Conservation (phyloP, 2,888 invertebrate species). For the Cryptocephalus primarius region DNA sequence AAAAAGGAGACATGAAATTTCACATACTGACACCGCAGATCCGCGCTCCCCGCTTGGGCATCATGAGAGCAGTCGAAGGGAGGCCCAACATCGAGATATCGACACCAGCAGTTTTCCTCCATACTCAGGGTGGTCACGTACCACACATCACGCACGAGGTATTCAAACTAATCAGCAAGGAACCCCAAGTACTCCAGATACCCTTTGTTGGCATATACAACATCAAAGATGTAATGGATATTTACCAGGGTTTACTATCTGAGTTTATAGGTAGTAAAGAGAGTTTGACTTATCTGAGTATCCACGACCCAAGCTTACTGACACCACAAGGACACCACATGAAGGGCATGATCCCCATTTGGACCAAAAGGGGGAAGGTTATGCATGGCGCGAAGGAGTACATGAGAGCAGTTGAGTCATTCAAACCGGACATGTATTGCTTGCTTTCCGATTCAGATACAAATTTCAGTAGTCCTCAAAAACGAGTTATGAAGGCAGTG, state of each 20-base stretch:
- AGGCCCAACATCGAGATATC: constrained; percentile 47
- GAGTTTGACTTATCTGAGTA: constrained; percentile 41
- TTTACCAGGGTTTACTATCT: constrained; percentile 52
- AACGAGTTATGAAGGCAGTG: constrained; percentile 61
- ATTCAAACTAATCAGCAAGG: constrained; percentile 50
- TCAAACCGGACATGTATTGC: constrained; percentile 73
- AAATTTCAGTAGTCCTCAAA: constrained; percentile 51
- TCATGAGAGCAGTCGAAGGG: constrained; percentile 47
- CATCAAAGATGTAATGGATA: constrained; percentile 46
- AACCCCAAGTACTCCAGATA: constrained; percentile 55
- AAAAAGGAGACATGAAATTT: constrained; percentile 55
- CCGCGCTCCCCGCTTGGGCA: constrained; percentile 56
- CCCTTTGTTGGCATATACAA: constrained; percentile 57
- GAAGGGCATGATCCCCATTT: constrained; percentile 59
- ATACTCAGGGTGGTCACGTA: constrained; percentile 72
- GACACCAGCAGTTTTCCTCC: constrained; percentile 65
- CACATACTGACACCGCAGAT: constrained; percentile 46
- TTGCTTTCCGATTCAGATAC: constrained; percentile 72
- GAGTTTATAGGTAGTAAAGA: constrained; percentile 54
- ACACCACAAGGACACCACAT: constrained; percentile 64
- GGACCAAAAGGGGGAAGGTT: constrained; percentile 68
- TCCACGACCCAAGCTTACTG: constrained; percentile 59
- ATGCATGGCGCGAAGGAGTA: constrained; percentile 53
- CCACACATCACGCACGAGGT: constrained; percentile 74
- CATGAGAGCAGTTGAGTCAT: constrained; percentile 65